Conservation (phyloP, 2,113 vertebrate genomes). For the Phaethornis superciliosus region DNA sequence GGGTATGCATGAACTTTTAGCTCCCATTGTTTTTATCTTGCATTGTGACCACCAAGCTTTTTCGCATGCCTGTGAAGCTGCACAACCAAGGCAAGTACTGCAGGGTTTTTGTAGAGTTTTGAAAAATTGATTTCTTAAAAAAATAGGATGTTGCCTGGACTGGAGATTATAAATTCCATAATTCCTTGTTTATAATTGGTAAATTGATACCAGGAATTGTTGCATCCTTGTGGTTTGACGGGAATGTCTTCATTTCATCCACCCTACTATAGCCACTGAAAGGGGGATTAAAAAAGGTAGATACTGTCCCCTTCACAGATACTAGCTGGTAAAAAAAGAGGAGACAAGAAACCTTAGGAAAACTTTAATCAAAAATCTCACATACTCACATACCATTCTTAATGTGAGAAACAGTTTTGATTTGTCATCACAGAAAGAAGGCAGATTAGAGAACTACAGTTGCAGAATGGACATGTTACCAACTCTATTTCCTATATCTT, state of each 20-base stretch:
- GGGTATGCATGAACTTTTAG: constrained; percentile 98
- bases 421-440: not conserved
- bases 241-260: not conserved
- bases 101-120: not conserved
- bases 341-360: not conserved
- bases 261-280: not conserved
- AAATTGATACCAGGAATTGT: not conserved
- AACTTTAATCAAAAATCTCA: not conserved
- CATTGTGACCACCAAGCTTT: constrained; percentile 98
- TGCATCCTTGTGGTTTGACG: not conserved
- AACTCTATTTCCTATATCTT: not conserved
- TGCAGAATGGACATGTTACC: not conserved
- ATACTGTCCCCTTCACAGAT: not conserved
- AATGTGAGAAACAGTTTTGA: not conserved
- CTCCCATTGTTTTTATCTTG: constrained; percentile 93
- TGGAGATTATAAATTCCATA: not conserved
- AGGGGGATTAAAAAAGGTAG: not conserved
- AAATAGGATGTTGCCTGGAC: not conserved
- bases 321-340: not conserved
- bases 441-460: not conserved
- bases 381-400: not conserved
- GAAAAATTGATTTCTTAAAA: not conserved
- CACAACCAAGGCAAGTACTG: constrained; percentile 87
- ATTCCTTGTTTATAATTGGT: not conserved
- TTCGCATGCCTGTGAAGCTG: constrained; percentile 94